Conservation (phyloP, 2,113 vertebrate genomes). For the Crotalus viridis region DNA sequence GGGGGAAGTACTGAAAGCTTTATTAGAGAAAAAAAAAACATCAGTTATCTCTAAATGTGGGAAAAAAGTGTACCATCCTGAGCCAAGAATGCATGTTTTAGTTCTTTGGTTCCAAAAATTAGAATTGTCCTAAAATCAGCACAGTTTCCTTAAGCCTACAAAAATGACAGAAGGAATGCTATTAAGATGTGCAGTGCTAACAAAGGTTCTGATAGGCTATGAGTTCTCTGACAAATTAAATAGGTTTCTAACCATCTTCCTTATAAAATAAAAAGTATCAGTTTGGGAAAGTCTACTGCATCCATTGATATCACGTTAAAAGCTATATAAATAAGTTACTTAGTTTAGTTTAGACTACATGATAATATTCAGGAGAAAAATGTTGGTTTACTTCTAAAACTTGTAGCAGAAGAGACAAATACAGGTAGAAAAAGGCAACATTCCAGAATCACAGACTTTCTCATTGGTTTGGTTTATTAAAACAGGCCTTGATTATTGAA, state of each 20-base stretch:
- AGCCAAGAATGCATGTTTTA: background rate
- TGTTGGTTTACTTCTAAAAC: background rate
- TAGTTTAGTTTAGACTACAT: background rate
- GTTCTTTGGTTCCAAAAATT: background rate
- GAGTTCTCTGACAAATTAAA: background rate
- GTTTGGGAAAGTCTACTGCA: background rate
- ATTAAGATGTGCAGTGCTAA: background rate
- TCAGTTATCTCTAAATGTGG: background rate
- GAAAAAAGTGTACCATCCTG: background rate
- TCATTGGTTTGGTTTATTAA: background rate
- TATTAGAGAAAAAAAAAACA: background rate
- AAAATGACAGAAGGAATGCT: background rate
- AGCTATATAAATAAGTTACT: background rate
- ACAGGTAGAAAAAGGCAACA: background rate
- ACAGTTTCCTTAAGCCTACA: background rate
- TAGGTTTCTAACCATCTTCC: background rate
- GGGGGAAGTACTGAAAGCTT: background rate
- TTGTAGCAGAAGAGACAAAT: background rate
- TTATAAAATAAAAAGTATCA: background rate
- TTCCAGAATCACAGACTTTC: background rate
- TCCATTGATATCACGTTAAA: background rate
- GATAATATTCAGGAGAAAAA: background rate
- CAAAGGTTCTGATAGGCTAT: background rate
- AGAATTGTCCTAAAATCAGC: background rate
- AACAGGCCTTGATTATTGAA: background rate